phyloP scores from a whole-genome alignment of 2,797 vertebrate species.

The Varecia variegata region DNA sequence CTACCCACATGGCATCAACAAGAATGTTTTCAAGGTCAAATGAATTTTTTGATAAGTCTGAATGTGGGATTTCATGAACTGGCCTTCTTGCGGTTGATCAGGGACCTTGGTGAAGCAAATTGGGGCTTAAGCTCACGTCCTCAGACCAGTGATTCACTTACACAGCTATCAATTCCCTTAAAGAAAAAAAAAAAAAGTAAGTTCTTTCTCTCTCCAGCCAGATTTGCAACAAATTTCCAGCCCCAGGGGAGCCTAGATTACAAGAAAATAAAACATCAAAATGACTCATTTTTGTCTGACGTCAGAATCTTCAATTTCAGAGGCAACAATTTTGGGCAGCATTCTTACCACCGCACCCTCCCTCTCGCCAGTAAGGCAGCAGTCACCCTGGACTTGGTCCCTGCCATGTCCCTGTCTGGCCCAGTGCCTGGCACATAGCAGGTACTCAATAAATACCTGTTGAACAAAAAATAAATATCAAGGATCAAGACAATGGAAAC shows the following conservation, averaged over 20 bases:
- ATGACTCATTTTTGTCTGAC: not conserved
- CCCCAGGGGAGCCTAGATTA: not conserved
- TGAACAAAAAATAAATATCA: not conserved
- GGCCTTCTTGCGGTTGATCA: not conserved
- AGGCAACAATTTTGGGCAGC: not conserved
- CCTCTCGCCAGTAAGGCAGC: not conserved
- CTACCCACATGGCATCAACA: not conserved
- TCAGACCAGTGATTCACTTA: not conserved
- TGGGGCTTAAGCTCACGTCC: not conserved
- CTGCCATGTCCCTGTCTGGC: not conserved
- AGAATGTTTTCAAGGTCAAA: conserved; percentile 58
- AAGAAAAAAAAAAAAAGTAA: not conserved
- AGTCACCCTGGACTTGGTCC: not conserved
- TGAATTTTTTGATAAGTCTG: conserved; percentile 48
- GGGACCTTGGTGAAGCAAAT: conserved; percentile 30
- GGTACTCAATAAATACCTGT: not conserved
- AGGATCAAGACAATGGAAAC: not conserved
- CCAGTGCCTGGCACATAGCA: not conserved
- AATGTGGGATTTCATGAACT: not conserved
- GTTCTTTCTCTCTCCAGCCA: not conserved
- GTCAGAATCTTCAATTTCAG: not conserved
- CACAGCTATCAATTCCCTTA: not conserved
- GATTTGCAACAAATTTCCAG: not conserved
- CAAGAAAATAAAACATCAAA: not conserved
- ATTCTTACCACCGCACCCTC: not conserved